Evolutionary conservation across 1,140 invertebrate genomes (phyloP).

Genomic region (Lithobius niger): DNA sequence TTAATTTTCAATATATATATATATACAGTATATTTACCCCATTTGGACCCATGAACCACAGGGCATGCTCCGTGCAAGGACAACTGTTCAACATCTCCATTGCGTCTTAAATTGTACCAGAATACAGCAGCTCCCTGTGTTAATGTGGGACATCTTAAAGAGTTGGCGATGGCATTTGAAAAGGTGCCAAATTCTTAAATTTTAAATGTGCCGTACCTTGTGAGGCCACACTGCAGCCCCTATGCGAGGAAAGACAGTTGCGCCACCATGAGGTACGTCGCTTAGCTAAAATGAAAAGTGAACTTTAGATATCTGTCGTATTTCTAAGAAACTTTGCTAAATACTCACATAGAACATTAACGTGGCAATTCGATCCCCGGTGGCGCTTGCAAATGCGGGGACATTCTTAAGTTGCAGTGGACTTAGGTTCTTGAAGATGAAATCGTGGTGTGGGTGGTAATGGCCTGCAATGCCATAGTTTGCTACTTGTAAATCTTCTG

Average conservation of each 20-base stretch:
- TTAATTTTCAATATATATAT: too few species aligned
- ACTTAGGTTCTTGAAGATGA: constrained; percentile 11
- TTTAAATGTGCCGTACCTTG: constrained; percentile 5
- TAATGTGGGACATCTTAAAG: too few species aligned
- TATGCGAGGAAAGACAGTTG: background rate
- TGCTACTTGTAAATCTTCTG: constrained; percentile 28
- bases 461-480: constrained; percentile 24
- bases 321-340: background rate
- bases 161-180: constrained; percentile 1
- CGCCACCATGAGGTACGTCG: background rate
- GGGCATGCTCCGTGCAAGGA: constrained; percentile 96
- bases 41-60: constrained; percentile 89
- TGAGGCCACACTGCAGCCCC: background rate
- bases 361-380: background rate
- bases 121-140: constrained; percentile 76
- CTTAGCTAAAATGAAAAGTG: background rate
- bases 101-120: constrained; percentile 87
- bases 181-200: background rate
- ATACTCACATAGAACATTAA: background rate
- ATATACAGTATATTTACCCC: too few species aligned
- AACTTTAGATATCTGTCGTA: background rate
- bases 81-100: constrained; percentile 78
- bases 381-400: background rate
- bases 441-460: constrained; percentile 21
- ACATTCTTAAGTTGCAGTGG: too few species aligned